Percentiles rank a stretch among this genome's conserved stretches.
Conservation (phyloP, 30 jellyfish, hydroid and myxozoan species). For the Sanderia malayensis region DNA sequence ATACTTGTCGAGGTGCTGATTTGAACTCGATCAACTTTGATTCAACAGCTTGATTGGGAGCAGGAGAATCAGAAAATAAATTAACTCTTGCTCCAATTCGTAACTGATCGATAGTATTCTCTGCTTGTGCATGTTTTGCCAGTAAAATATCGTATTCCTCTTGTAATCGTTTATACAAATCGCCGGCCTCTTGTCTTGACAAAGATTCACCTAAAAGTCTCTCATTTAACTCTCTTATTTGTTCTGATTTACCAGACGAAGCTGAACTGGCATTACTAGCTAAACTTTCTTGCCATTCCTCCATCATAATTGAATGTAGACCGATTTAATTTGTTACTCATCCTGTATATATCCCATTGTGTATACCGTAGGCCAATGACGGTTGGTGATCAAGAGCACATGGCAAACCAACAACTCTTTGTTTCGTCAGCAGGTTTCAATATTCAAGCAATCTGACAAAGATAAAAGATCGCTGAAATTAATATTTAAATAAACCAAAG, state of each 20-base stretch:
- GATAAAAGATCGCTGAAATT: too few species aligned
- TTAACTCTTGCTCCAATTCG: constrained; percentile 78
- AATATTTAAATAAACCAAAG: too few species aligned
- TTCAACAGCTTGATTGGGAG: constrained; percentile 49
- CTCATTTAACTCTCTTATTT: constrained; percentile 38
- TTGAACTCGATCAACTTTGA: constrained; percentile 25
- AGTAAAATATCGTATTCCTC: constrained; percentile 74
- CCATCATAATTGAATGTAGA: constrained; percentile 44
- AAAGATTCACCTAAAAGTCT: constrained; percentile 51
- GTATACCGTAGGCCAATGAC: constrained; percentile 62
- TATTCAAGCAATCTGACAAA: too few species aligned
- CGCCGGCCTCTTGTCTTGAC: constrained; percentile 73
- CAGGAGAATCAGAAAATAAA: constrained; percentile 66
- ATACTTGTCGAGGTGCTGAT: constrained; percentile 55
- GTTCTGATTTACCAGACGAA: constrained; percentile 53
- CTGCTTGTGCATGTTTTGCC: constrained; percentile 94
- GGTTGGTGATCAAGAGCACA: constrained; percentile 30
- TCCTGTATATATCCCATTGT: constrained; percentile 2
- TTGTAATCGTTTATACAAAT: constrained; percentile 67
- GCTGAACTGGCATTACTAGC: constrained; percentile 58
- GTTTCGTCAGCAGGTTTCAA: too few species aligned
- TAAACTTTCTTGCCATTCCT: constrained; percentile 13
- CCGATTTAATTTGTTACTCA: constrained; percentile 65
- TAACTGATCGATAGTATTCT: constrained; percentile 81
- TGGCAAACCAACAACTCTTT: background rate